Conservation (phyloP, 1,140 invertebrate genomes). For the Drosophila lacertosa region DNA sequence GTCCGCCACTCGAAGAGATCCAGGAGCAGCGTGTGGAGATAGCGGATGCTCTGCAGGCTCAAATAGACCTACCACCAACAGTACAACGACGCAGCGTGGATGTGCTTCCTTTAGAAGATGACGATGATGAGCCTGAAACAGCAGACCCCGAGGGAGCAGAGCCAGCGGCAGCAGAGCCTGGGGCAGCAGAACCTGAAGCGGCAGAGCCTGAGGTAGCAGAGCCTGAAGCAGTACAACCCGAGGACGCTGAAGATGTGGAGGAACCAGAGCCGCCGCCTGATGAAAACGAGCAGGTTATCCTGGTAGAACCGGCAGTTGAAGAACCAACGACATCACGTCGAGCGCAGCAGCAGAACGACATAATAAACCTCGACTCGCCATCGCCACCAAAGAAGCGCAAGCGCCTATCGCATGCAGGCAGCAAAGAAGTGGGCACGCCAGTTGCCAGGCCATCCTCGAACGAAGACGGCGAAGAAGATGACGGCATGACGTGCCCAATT, state of each 20-base stretch:
- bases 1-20: not conserved
- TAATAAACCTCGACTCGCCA: conserved; percentile 49
- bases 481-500: conserved; percentile 92
- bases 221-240: too few species aligned
- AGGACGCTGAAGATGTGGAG: not conserved
- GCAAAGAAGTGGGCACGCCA: conserved; percentile 25
- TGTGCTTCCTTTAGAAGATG: not conserved
- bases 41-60: too few species aligned
- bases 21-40: not conserved
- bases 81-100: conserved; percentile 9
- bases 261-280: not conserved
- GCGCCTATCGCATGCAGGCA: conserved; percentile 31
- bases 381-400: conserved; percentile 78
- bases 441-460: not conserved
- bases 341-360: not conserved
- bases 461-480: conserved; percentile 85
- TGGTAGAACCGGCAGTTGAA: not conserved
- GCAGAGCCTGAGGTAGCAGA: not conserved
- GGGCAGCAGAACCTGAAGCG: not conserved
- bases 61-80: not conserved
- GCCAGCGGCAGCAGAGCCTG: not conserved
- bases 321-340: conserved; percentile 6
- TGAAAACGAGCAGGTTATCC: not conserved
- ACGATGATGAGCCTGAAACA: not conserved
- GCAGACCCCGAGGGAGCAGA: not conserved